Percentiles rank a stretch among this genome's conserved stretches.
These are phyloP conservation scores for Andrena trimmerana DNA, from an alignment of 2,888 invertebrate species.

Conservation along the genomic window DNA sequence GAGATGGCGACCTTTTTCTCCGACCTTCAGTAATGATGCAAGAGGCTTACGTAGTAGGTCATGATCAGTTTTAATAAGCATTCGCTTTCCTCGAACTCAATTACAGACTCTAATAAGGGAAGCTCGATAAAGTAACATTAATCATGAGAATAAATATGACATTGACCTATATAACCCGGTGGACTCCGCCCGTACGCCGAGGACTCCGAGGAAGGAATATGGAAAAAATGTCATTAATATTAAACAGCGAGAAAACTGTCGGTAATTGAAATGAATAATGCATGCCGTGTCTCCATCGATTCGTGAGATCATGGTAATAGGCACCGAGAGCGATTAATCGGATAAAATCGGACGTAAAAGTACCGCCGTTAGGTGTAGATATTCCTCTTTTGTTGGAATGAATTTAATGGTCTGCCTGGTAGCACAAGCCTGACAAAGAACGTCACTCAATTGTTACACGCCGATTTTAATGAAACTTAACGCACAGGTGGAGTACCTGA, in stretches of 20 bases:
- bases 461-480: too few species aligned
- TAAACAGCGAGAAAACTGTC: constrained; percentile 38
- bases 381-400: background rate
- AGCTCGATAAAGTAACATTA: constrained; percentile 4
- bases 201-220: background rate
- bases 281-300: constrained; percentile 35
- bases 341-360: constrained; percentile 27
- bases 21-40: background rate
- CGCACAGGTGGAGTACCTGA: too few species aligned
- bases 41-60: background rate
- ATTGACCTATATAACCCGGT: constrained; percentile 34
- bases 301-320: constrained; percentile 42
- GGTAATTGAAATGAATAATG: constrained; percentile 58
- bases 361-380: background rate
- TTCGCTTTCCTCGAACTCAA: background rate
- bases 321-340: constrained; percentile 26
- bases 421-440: background rate
- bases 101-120: constrained; percentile 9
- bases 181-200: background rate
- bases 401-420: background rate
- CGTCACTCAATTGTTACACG: too few species aligned
- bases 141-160: constrained; percentile 30
- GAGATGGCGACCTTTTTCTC: too few species aligned
- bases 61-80: background rate
- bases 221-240: constrained; percentile 37